Evolutionary conservation across 2,113 vertebrate genomes (phyloP).

Genomic region (Ardeotis arabs): DNA sequence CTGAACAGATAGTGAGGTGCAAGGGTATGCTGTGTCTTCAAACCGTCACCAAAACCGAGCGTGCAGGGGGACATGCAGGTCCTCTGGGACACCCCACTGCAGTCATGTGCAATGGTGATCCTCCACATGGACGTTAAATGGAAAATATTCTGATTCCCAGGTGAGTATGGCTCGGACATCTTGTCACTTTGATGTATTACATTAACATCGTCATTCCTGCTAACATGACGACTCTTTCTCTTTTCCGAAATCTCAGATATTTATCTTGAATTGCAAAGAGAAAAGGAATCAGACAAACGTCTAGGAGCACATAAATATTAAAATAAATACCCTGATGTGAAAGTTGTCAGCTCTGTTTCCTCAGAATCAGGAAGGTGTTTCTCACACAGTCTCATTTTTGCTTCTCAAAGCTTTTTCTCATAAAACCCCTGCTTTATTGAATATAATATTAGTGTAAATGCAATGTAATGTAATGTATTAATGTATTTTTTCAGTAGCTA

Average conservation of each 20-base stretch:
- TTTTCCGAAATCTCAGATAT: background rate
- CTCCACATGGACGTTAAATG: background rate
- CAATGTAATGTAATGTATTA: background rate
- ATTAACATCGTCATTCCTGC: background rate
- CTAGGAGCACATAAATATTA: background rate
- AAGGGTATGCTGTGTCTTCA: background rate
- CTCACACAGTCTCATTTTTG: background rate
- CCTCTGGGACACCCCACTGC: background rate
- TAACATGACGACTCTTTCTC: background rate
- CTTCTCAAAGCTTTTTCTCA: background rate
- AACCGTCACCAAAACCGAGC: fast-evolving
- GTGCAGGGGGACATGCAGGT: background rate
- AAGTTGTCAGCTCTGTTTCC: background rate
- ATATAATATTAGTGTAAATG: background rate
- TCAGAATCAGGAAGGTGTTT: background rate
- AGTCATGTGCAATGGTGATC: fast-evolving
- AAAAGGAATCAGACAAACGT: background rate
- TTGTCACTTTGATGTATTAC: background rate
- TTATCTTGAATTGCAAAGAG: background rate
- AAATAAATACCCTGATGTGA: background rate
- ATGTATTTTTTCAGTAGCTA: background rate
- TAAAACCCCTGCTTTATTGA: background rate
- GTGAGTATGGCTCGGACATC: background rate
- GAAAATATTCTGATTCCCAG: background rate
- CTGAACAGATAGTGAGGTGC: background rate